Conservation (phyloP, 2,888 invertebrate species). For the Caenorhabditis afra region DNA sequence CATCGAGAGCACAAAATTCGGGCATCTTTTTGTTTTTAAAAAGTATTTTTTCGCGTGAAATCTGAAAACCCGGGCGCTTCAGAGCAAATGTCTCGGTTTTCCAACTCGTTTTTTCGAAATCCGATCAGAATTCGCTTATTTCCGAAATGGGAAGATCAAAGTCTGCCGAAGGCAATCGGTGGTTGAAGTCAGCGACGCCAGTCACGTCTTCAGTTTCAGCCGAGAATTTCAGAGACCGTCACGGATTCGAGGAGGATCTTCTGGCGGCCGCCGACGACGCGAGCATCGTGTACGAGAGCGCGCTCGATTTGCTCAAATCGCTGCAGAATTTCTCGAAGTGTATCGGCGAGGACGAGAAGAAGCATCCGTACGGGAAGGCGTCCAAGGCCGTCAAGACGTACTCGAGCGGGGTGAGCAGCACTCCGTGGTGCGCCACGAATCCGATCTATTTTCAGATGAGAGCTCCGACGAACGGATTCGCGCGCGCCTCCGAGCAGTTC, state of each 20-base stretch:
- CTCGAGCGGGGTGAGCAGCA: constrained; percentile 4
- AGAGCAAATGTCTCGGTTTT: neutral
- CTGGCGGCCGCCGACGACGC: constrained; percentile 35
- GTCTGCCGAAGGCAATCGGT: constrained; percentile 36
- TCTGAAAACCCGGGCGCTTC: neutral
- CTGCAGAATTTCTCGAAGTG: constrained; percentile 24
- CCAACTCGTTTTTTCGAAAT: neutral
- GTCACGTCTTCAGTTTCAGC: neutral
- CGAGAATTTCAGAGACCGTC: constrained; percentile 30
- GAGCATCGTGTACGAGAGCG: constrained; percentile 36
- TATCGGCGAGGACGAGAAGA: constrained; percentile 42
- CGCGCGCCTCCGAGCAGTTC: constrained; percentile 16
- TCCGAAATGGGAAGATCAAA: constrained; percentile 37
- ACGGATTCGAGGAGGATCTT: constrained; percentile 32
- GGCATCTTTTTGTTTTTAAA: too few species aligned
- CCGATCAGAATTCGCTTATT: too few species aligned
- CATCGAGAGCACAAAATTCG: too few species aligned
- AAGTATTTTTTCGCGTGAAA: neutral
- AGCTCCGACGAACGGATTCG: constrained; percentile 9
- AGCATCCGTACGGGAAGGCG: constrained; percentile 46
- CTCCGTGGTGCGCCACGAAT: neutral
- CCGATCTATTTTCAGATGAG: constrained; percentile 11
- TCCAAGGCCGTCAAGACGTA: constrained; percentile 21
- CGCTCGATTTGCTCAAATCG: constrained; percentile 25
- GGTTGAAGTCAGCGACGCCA: constrained; percentile 32